Conservation (phyloP, 2,797 vertebrate genomes). For the Okamejei kenojei region DNA sequence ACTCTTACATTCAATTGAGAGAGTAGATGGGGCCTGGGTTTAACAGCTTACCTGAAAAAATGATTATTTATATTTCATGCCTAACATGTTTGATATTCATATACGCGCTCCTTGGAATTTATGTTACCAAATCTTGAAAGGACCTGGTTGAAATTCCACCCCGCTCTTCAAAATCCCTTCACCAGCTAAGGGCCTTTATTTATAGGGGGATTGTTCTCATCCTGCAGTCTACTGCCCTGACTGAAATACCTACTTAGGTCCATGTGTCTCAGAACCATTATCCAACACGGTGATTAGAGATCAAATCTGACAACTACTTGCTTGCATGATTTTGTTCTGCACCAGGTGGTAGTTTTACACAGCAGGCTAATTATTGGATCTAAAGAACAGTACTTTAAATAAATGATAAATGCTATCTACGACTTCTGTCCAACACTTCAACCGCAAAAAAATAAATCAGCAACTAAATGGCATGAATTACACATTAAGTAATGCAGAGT, state of each 20-base stretch:
- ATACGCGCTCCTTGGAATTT: too few species aligned
- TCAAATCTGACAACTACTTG: neutral
- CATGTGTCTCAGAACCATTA: neutral
- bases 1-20: too few species aligned
- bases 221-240: neutral
- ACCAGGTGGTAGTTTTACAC: neutral
- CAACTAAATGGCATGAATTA: neutral
- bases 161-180: too few species aligned
- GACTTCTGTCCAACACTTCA: neutral
- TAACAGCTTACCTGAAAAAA: too few species aligned
- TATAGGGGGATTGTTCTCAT: neutral
- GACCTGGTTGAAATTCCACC: neutral
- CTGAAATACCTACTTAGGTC: neutral
- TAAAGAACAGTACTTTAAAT: neutral
- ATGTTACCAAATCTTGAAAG: neutral
- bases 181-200: too few species aligned
- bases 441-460: neutral
- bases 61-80: neutral
- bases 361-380: neutral
- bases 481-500: constrained; percentile 9
- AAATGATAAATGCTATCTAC: neutral
- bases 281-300: neutral
- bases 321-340: neutral
- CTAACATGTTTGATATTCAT: neutral
- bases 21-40: too few species aligned